Base-by-base conservation (phyloP, 2,797 vertebrate species). In the Leuciscus waleckii region DNA sequence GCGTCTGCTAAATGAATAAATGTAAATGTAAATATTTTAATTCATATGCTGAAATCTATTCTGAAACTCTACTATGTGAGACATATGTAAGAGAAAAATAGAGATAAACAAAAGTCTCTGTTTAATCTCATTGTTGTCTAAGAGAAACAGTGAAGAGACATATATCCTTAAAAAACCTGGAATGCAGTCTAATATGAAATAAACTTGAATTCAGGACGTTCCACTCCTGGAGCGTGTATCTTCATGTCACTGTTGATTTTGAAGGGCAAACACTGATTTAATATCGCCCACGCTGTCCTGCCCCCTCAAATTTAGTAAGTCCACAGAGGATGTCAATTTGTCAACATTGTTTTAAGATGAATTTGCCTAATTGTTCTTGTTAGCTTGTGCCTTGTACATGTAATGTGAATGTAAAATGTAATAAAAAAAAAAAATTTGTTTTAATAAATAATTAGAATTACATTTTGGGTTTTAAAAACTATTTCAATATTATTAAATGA, bases 261-360 rank as follows among this genome's bases (percentile, higher is more conserved):
- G 37, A 79, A 79, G 75, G 81, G 58, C 80, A 68, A 67, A 82
- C 70, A 49, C 63, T 83, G 87, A 85, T 85, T 83, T 82, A 83
- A 88, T 74, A 65, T 74, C 23, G 1, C 82, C 84, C 58, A 73
- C 23, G 41, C 49, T 61, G 32, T 78, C 54, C 73, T 84, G 78
- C 79, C 80, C 17, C 19, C 58, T 85, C 39, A 75, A 51, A 85
- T 81, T 76, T 81, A 81, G 51, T 63, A 9, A 26, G 17, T 67
- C n/a, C 39, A 29, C 37, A 17, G 19, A 74, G 41, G n/a, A 43
- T 23, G 41, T 32, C 56, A 79, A 46, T 82, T 61, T 63, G 49
- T 68, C 39, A 54, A 4, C 51, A 81, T 69, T 19, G 79, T 29
- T 86, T 58, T 26, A 51, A 23, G 23, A 39, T 63, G 43, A 68